phyloP scores from a whole-genome alignment of 1,140 invertebrate genomes.

The Lepidurus apus region DNA sequence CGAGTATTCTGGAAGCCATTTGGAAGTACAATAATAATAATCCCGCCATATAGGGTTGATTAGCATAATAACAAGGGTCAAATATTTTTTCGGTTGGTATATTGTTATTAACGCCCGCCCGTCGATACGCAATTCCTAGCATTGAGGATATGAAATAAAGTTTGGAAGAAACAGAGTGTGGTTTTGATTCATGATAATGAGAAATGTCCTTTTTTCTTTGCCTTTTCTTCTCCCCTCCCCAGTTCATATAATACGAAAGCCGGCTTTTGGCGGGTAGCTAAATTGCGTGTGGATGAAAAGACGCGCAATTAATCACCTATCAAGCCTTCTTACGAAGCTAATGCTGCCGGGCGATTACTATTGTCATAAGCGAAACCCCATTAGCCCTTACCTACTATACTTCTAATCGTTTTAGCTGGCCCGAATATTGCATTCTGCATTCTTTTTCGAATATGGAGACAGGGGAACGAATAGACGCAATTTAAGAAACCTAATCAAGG shows the following conservation, averaged over 20 bases:
- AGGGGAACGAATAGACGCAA: not conserved
- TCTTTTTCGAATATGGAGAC: not conserved
- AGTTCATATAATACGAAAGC: not conserved
- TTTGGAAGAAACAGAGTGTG: not conserved
- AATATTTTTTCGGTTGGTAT: not conserved
- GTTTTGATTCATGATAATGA: conserved; percentile 22
- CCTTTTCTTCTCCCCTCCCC: not conserved
- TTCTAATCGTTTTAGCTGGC: not conserved
- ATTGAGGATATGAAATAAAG: not conserved
- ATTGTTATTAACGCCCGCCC: conserved; percentile 21
- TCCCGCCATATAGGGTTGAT: no score
- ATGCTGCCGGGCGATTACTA: not conserved
- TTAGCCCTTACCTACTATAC: not conserved
- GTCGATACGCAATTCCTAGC: conserved; percentile 3
- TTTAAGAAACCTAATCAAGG: not conserved
- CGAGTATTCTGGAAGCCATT: no score
- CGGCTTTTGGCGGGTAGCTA: not conserved
- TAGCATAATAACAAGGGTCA: not conserved
- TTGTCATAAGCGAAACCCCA: not conserved
- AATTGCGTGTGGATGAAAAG: conserved; percentile 1
- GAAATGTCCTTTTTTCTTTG: not conserved
- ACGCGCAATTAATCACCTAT: conserved; percentile 18
- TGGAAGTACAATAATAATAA: no score
- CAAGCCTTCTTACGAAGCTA: conserved; percentile 4
- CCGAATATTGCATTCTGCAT: not conserved